A percentile compares a stretch with the other conserved stretches of the same genome.
These are phyloP conservation scores for Amiota minor DNA, from an alignment of 2,888 invertebrate genomes.

Conservation along the genomic window DNA sequence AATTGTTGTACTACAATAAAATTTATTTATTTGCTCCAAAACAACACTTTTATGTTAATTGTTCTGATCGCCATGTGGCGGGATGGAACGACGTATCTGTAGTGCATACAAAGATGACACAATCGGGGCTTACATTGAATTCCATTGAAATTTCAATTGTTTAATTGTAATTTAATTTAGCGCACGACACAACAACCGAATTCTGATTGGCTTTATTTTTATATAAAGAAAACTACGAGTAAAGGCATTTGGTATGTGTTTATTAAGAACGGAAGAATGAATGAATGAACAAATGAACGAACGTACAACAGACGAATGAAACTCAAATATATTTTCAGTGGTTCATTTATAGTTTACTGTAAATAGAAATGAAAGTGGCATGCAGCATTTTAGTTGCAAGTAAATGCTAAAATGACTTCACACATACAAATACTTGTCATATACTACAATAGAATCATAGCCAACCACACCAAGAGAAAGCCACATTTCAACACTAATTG, in stretches of 20 bases:
- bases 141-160: constrained; percentile 1
- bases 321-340: too few relatives aligned
- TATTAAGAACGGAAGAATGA: not conserved
- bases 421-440: too few relatives aligned
- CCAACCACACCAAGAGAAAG: not conserved
- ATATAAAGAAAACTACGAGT: not conserved
- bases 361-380: too few relatives aligned
- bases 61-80: not conserved
- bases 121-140: not conserved
- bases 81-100: not conserved
- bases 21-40: not conserved
- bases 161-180: constrained; percentile 10
- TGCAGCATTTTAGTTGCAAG: too few relatives aligned
- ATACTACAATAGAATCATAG: not conserved
- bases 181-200: not conserved
- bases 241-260: constrained; percentile 5
- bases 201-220: not conserved
- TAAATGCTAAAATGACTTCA: too few relatives aligned
- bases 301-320: too few relatives aligned
- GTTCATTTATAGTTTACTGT: too few relatives aligned
- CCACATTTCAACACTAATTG: constrained; percentile 21
- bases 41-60: constrained; percentile 19
- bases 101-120: not conserved
- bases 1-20: not conserved
- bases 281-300: too few relatives aligned